Evolutionary conservation across 23 tunicate genomes (phyloP).

Genomic region (Halocynthia aurantium): DNA sequence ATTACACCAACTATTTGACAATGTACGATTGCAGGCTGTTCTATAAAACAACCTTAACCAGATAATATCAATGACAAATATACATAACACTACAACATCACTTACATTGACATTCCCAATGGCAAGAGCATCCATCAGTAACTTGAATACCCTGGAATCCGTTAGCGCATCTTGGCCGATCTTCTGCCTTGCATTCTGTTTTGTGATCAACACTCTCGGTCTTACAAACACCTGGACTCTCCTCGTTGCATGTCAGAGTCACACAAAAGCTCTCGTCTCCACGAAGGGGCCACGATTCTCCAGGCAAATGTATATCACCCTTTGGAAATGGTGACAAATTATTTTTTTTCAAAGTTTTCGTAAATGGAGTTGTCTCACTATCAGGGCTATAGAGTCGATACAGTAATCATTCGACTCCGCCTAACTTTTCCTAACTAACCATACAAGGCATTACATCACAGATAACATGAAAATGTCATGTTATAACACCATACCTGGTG

Average conservation of each 20-base stretch:
- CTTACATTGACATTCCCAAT: conserved; percentile 97
- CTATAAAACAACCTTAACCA: no score
- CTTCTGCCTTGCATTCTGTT: conserved; percentile 33
- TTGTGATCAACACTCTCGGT: conserved; percentile 44
- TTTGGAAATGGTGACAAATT: background rate
- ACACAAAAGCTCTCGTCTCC: conserved; percentile 79
- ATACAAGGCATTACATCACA: no score
- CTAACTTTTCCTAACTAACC: no score
- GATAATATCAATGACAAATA: no score
- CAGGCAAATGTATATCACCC: conserved; percentile 53
- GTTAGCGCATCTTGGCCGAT: conserved; percentile 77
- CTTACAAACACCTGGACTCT: conserved; percentile 48
- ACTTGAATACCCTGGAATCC: conserved; percentile 61
- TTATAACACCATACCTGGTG: no score
- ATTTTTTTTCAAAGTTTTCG: background rate
- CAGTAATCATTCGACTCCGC: background rate
- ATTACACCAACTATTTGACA: no score
- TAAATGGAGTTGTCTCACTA: background rate
- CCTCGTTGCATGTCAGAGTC: conserved; percentile 58
- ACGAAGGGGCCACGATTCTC: conserved; percentile 91
- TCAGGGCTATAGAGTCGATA: background rate
- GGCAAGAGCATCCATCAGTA: conserved; percentile 78
- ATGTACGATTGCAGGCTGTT: no score
- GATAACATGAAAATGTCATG: no score
- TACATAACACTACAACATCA: background rate